Conservation (phyloP, 1,140 invertebrate species). For the Lasioglossum albipes region DNA sequence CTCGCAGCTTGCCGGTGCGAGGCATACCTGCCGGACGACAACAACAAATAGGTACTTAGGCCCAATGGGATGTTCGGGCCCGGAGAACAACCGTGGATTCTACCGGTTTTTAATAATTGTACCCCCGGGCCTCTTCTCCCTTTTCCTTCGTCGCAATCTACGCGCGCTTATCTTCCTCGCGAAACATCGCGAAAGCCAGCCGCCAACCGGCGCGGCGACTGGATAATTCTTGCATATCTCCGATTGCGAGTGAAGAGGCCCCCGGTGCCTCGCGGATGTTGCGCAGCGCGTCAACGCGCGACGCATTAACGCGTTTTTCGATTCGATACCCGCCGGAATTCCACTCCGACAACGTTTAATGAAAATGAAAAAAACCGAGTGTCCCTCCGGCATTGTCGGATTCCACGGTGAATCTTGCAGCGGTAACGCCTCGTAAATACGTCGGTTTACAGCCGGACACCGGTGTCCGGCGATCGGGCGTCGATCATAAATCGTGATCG, state of each 20-base stretch:
- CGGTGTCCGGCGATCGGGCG: not conserved
- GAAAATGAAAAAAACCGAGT: not conserved
- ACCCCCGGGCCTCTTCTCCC: not conserved
- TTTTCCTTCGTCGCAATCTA: not conserved
- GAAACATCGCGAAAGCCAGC: conserved; percentile 41
- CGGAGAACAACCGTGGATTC: conserved; percentile 61
- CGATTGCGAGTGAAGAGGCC: not conserved
- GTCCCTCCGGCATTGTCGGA: conserved; percentile 31
- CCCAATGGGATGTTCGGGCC: conserved; percentile 50
- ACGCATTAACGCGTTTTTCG: conserved; percentile 29
- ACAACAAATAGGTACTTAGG: conserved; percentile 67
- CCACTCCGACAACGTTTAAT: not conserved
- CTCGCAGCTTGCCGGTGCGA: conserved; percentile 24
- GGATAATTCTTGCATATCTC: conserved; percentile 53
- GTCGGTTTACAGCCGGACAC: conserved; percentile 5
- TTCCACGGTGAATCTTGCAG: conserved; percentile 31
- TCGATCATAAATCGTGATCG: conserved; percentile 41
- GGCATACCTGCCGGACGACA: conserved; percentile 50
- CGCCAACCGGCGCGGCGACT: conserved; percentile 7
- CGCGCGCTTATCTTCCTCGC: conserved; percentile 48
- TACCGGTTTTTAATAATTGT: conserved; percentile 67
- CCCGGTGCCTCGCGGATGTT: conserved; percentile 14
- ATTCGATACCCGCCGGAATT: conserved; percentile 25
- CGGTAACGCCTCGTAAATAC: conserved; percentile 30
- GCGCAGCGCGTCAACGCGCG: not conserved